These are phyloP conservation scores for Gymnothorax javanicus DNA, from an alignment of 2,797 vertebrate species.

Conservation along the genomic window DNA sequence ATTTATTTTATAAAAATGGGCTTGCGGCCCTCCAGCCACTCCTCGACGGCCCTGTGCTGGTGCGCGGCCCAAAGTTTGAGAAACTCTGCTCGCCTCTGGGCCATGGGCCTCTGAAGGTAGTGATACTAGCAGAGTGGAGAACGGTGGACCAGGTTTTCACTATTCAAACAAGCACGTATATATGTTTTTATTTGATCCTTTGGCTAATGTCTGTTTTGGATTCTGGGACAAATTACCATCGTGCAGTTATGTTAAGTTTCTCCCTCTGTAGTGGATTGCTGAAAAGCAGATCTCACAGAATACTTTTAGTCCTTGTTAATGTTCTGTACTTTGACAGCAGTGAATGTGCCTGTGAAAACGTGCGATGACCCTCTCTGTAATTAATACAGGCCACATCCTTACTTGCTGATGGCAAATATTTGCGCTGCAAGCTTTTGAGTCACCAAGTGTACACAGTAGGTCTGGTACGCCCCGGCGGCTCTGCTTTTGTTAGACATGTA, in stretches of 20 bases:
- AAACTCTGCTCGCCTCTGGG: no score
- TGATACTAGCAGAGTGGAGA: background rate
- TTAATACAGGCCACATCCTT: background rate
- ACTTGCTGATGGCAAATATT: background rate
- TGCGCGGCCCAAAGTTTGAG: no score
- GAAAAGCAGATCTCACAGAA: background rate
- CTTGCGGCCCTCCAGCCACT: no score
- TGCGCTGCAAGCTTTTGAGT: background rate
- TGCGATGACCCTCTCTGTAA: background rate
- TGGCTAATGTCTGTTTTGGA: background rate
- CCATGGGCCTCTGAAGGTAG: background rate
- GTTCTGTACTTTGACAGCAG: background rate
- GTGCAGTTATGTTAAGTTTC: background rate
- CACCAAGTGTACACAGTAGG: background rate
- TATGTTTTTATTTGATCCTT: background rate
- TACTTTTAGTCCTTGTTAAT: background rate
- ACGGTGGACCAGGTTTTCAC: background rate
- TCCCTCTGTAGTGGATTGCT: background rate
- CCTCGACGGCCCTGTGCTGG: no score
- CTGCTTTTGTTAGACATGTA: background rate
- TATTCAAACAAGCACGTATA: background rate
- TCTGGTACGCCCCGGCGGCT: background rate
- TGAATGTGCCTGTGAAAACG: background rate
- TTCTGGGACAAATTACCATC: background rate
- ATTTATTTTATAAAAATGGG: no score